phyloP scores from a whole-genome alignment of 2,888 invertebrate species.

The Drosophila colorata region DNA sequence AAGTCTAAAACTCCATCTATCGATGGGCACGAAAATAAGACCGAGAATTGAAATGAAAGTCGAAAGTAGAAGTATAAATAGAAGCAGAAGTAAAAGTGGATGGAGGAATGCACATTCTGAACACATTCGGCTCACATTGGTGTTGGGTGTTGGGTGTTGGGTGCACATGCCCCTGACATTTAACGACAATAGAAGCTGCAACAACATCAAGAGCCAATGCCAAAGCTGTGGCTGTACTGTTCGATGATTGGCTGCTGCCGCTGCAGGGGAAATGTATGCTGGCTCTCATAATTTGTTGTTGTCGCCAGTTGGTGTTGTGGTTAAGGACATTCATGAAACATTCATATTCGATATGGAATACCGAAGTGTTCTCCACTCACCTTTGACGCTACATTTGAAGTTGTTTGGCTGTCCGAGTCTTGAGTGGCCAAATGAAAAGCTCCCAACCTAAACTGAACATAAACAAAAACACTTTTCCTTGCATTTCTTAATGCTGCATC shows the following conservation, averaged over 20 bases:
- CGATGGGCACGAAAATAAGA: not conserved
- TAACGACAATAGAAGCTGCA: constrained; percentile 57
- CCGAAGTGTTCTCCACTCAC: constrained; percentile 28
- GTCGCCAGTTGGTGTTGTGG: constrained; percentile 35
- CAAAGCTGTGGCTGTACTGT: constrained; percentile 56
- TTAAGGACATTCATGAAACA: constrained; percentile 18
- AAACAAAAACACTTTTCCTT: constrained; percentile 58
- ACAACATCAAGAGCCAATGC: constrained; percentile 45
- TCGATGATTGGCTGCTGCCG: constrained; percentile 68
- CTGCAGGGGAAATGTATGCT: constrained; percentile 36
- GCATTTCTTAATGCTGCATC: constrained; percentile 34
- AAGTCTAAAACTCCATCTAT: constrained; percentile 10
- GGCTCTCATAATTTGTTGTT: constrained; percentile 20
- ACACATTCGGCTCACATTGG: constrained; percentile 8
- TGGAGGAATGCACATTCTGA: constrained; percentile 13
- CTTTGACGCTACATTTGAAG: constrained; percentile 65
- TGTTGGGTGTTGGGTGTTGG: constrained; percentile 55
- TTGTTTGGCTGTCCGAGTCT: not conserved
- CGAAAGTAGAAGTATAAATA: not conserved
- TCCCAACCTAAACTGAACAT: constrained; percentile 49
- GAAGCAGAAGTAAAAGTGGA: not conserved
- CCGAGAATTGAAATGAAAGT: constrained; percentile 17
- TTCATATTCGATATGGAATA: constrained; percentile 3
- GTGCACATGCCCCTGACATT: constrained; percentile 77
- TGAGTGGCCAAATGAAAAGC: constrained; percentile 5